These are phyloP conservation scores for Rana temporaria DNA, from an alignment of 2,113 vertebrate genomes.

Conservation along the genomic window DNA sequence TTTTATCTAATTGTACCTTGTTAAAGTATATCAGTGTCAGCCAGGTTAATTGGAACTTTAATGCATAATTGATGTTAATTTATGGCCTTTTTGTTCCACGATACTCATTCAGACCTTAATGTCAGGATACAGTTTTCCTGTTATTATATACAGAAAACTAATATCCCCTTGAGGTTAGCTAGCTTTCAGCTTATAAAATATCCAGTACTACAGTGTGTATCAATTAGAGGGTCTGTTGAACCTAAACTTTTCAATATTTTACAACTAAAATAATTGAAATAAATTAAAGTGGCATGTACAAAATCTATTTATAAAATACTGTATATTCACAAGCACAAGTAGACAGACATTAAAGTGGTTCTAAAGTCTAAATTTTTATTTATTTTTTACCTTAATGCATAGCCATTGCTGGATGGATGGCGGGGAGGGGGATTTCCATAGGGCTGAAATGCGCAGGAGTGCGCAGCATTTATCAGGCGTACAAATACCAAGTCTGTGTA, in stretches of 20 bases:
- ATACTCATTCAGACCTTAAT: conserved; percentile 76
- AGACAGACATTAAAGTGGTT: too few species aligned
- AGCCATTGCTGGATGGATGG: too few species aligned
- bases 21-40: conserved; percentile 86
- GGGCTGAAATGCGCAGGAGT: too few species aligned
- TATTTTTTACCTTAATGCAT: too few species aligned
- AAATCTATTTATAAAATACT: not conserved
- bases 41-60: conserved; percentile 86
- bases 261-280: conserved; percentile 4
- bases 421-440: too few species aligned
- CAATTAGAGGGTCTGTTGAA: conserved; percentile 60
- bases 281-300: not conserved
- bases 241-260: conserved; percentile 47
- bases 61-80: conserved; percentile 88
- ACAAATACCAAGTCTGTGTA: too few species aligned
- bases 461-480: too few species aligned
- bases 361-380: too few species aligned
- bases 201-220: conserved; percentile 59
- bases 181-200: conserved; percentile 67
- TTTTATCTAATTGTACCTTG: conserved; percentile 83
- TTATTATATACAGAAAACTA: conserved; percentile 82
- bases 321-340: not conserved
- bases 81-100: conserved; percentile 82
- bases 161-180: conserved; percentile 71
- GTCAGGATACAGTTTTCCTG: conserved; percentile 80